A percentile compares a stretch with the other conserved stretches of the same genome.
phyloP scores from a whole-genome alignment of 2,113 vertebrate species.

The Rhegmatorhina hoffmannsi region DNA sequence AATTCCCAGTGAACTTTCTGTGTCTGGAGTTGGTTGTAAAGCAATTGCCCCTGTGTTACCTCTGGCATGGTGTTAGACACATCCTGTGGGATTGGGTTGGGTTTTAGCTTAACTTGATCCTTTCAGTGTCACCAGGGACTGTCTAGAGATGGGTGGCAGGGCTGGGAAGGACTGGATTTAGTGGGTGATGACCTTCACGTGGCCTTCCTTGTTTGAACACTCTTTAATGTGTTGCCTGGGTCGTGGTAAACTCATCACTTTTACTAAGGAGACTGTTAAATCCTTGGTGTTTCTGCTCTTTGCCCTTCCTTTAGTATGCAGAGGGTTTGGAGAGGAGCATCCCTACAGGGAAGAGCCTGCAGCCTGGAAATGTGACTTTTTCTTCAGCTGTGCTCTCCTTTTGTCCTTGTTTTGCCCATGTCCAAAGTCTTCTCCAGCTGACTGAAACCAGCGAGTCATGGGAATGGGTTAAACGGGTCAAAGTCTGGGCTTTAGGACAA shows the following conservation, averaged over 20 bases:
- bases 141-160: not conserved
- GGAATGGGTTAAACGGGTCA: fast-evolving
- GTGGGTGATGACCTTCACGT: fast-evolving
- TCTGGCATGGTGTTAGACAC: not conserved
- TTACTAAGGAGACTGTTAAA: not conserved
- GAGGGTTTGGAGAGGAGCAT: not conserved
- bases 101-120: not conserved
- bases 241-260: not conserved
- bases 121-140: not conserved
- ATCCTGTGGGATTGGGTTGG: not conserved
- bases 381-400: not conserved
- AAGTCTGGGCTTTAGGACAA: fast-evolving
- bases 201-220: fast-evolving
- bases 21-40: not conserved
- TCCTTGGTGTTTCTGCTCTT: not conserved
- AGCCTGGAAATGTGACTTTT: not conserved
- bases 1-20: not conserved
- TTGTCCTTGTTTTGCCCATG: fast-evolving
- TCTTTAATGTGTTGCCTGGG: not conserved
- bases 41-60: fast-evolving
- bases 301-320: not conserved
- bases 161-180: not conserved
- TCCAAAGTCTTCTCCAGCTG: not conserved
- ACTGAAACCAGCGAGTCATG: not conserved
- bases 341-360: not conserved